Percentiles rank a stretch among this genome's conserved stretches.
These are phyloP conservation scores for Leucoptera coffeella DNA, from an alignment of 2,888 invertebrate genomes.

Conservation along the genomic window DNA sequence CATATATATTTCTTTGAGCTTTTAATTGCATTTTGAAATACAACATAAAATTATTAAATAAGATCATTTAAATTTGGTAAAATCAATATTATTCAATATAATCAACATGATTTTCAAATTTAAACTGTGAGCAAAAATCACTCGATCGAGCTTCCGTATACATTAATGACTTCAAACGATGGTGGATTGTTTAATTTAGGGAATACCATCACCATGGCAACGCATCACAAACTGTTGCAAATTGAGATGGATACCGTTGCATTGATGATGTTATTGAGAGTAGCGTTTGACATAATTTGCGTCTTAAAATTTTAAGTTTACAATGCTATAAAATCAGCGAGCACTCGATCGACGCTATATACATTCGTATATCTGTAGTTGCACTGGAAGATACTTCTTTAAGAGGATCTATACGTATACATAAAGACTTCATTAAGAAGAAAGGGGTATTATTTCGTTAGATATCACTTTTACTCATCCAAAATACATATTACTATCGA, in stretches of 20 bases:
- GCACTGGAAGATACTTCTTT: slow-evolving; percentile 40
- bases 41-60: slow-evolving; percentile 79
- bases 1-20: slow-evolving; percentile 83
- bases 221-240: no score
- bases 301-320: slow-evolving; percentile 42
- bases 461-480: no score
- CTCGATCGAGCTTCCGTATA: slow-evolving; percentile 69
- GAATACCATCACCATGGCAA: no score
- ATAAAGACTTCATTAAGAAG: no score
- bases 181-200: no score
- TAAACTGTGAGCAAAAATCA: slow-evolving; percentile 60
- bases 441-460: no score
- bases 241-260: no score
- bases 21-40: slow-evolving; percentile 80
- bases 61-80: slow-evolving; percentile 73
- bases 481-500: no score
- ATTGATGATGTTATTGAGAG: no score
- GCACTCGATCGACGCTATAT: slow-evolving; percentile 45
- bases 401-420: slow-evolving; percentile 63
- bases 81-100: no score
- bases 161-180: no score
- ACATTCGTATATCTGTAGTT: slow-evolving; percentile 48
- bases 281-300: slow-evolving; percentile 33
- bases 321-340: slow-evolving; percentile 48
- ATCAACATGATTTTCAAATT: no score